Percentiles rank a stretch among this genome's conserved stretches.
These are phyloP conservation scores for Sycophila sp. DNA, from an alignment of 1,140 invertebrate species.

Conservation along the genomic window DNA sequence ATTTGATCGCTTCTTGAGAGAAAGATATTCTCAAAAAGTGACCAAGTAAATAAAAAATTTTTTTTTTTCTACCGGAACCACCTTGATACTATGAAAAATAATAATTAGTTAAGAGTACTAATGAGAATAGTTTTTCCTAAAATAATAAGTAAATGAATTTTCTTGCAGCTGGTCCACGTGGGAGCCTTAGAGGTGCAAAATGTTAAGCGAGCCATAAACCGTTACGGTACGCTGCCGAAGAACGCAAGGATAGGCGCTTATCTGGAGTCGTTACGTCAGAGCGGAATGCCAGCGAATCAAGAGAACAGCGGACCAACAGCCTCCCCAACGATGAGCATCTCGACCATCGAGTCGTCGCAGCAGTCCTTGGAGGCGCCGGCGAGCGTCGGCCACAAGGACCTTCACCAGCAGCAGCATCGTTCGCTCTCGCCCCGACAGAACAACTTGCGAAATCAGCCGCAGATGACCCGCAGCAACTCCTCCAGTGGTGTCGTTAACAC, in stretches of 20 bases:
- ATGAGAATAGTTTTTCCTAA: neutral
- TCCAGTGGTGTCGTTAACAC: slow-evolving; percentile 80
- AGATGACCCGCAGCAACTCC: slow-evolving; percentile 87
- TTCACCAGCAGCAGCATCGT: slow-evolving; percentile 55
- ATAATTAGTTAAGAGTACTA: neutral
- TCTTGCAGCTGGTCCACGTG: slow-evolving; percentile 76
- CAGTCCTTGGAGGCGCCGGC: slow-evolving; percentile 3
- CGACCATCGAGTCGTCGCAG: slow-evolving; percentile 51
- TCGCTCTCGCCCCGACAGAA: slow-evolving; percentile 69
- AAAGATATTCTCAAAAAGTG: too few species aligned
- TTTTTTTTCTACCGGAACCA: too few species aligned
- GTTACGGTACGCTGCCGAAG: slow-evolving; percentile 97
- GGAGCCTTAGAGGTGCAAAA: slow-evolving; percentile 96
- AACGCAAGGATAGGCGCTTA: slow-evolving; percentile 95
- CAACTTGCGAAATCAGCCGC: slow-evolving; percentile 73
- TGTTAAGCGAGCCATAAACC: slow-evolving; percentile 93
- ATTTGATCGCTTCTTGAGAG: too few species aligned
- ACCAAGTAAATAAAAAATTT: too few species aligned
- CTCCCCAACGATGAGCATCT: slow-evolving; percentile 45
- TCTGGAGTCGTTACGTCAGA: slow-evolving; percentile 88
- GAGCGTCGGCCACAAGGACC: neutral
- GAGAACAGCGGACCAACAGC: slow-evolving; percentile 55
- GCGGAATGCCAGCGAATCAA: slow-evolving; percentile 70
- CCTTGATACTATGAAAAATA: too few species aligned
- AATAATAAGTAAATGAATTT: slow-evolving; percentile 20